phyloP scores from a whole-genome alignment of 92 coral and sea anemone species.

The Nematostella vectensis region DNA sequence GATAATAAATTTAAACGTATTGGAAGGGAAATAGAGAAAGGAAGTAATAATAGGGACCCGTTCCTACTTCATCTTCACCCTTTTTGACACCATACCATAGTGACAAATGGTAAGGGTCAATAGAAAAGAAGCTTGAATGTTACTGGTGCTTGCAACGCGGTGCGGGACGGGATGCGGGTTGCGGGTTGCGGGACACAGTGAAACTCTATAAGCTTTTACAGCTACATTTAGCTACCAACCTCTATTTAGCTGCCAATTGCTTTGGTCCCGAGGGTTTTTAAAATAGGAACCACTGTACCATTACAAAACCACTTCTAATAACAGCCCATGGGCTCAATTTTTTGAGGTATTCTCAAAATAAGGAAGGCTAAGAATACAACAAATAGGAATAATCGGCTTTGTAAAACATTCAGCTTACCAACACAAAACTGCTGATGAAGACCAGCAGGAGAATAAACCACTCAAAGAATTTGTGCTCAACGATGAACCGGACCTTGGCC shows the following conservation, averaged over 20 bases:
- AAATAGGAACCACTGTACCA: no score
- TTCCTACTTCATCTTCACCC: no score
- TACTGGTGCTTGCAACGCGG: no score
- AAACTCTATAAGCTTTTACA: neutral
- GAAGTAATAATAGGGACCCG: neutral
- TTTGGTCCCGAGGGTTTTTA: no score
- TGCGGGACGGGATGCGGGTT: neutral
- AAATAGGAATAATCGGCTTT: no score
- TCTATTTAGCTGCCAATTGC: constrained; percentile 79
- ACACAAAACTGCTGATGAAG: constrained; percentile 66
- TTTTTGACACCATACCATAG: no score
- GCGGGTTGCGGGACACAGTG: neutral
- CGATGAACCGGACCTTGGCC: constrained; percentile 57
- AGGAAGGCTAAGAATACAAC: no score
- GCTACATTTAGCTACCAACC: constrained; percentile 28
- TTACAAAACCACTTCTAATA: no score
- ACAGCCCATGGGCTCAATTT: no score
- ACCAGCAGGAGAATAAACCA: constrained; percentile 87
- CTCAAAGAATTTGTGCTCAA: constrained; percentile 82
- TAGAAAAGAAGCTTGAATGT: no score
- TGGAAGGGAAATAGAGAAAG: neutral
- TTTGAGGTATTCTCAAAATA: no score
- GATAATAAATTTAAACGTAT: neutral
- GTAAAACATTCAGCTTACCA: constrained; percentile 43
- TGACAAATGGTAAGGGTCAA: no score